Conservation (phyloP, 35 echinoderm and acorn worm genomes). For the Diadema setosum region DNA sequence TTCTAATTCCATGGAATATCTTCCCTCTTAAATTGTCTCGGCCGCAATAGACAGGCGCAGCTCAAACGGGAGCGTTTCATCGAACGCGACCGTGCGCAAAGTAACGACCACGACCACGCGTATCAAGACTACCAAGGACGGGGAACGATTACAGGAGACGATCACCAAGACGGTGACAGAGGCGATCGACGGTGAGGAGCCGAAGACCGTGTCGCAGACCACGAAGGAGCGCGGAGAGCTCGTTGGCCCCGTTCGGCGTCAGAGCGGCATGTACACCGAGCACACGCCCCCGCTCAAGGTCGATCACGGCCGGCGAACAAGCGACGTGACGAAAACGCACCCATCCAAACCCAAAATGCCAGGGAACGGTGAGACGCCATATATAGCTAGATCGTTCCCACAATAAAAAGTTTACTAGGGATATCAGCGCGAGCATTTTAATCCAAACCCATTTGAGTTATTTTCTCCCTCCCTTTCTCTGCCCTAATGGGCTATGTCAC, state of each 20-base stretch:
- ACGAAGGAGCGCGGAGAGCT: not conserved
- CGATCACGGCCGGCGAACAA: slow-evolving; percentile 13
- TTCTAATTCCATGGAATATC: too few species aligned
- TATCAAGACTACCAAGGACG: slow-evolving; percentile 46
- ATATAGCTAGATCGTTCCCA: too few species aligned
- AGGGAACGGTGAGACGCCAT: not conserved
- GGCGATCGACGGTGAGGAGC: slow-evolving; percentile 13
- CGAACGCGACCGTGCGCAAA: slow-evolving; percentile 11
- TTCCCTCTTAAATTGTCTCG: too few species aligned
- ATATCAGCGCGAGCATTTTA: too few species aligned
- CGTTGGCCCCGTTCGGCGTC: not conserved
- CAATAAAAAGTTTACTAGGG: too few species aligned
- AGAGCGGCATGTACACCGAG: not conserved
- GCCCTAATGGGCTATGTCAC: too few species aligned
- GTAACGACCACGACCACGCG: slow-evolving; percentile 56
- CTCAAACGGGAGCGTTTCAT: not conserved
- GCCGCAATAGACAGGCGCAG: not conserved
- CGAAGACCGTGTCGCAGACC: slow-evolving; percentile 44
- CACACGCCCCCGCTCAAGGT: not conserved
- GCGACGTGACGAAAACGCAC: not conserved
- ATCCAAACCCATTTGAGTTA: too few species aligned
- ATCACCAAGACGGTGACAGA: slow-evolving; percentile 76
- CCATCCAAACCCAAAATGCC: not conserved
- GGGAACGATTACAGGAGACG: slow-evolving; percentile 48
- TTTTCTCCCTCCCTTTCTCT: too few species aligned